A percentile compares a stretch with the other conserved stretches of the same genome.
Conservation (phyloP, 2,797 vertebrate species). For the Lateolabrax maculatus region DNA sequence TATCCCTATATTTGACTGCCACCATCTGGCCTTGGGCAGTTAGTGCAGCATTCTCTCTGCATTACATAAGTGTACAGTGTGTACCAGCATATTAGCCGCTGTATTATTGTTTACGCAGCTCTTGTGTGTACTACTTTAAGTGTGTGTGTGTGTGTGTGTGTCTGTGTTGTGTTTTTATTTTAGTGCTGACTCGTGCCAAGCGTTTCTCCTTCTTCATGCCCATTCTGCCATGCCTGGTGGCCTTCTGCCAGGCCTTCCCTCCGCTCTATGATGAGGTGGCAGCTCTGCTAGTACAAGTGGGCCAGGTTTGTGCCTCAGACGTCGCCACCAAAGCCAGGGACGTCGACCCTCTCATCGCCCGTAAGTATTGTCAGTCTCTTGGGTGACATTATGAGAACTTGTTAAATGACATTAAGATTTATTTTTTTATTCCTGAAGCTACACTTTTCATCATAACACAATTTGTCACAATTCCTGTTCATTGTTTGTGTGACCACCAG, state of each 20-base stretch:
- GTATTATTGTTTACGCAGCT: slow-evolving; percentile 1
- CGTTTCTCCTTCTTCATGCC: slow-evolving; percentile 97
- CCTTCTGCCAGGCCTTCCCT: slow-evolving; percentile 97
- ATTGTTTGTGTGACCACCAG: neutral
- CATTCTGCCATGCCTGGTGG: slow-evolving; percentile 95
- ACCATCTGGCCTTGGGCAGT: slow-evolving; percentile 68
- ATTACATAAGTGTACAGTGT: slow-evolving; percentile 16
- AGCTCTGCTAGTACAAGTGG: slow-evolving; percentile 94
- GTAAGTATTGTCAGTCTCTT: slow-evolving; percentile 81
- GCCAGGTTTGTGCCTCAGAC: slow-evolving; percentile 97
- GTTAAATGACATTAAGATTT: neutral
- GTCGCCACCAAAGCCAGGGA: slow-evolving; percentile 95
- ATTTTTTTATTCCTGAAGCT: neutral
- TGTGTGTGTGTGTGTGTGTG: slow-evolving; percentile 5
- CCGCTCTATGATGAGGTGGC: slow-evolving; percentile 96
- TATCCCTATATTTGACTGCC: slow-evolving; percentile 58
- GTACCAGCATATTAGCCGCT: neutral
- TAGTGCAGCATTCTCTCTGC: slow-evolving; percentile 45
- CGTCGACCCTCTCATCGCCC: slow-evolving; percentile 94
- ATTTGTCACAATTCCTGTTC: neutral
- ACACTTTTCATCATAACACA: neutral
- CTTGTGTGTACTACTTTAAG: neutral
- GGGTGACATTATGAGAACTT: neutral
- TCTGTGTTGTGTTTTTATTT: slow-evolving; percentile 12
- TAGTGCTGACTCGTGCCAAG: slow-evolving; percentile 95